A percentile compares a stretch with the other conserved stretches of the same genome.
Conservation (phyloP, 2,888 invertebrate species). For the Ophion ellenae region DNA sequence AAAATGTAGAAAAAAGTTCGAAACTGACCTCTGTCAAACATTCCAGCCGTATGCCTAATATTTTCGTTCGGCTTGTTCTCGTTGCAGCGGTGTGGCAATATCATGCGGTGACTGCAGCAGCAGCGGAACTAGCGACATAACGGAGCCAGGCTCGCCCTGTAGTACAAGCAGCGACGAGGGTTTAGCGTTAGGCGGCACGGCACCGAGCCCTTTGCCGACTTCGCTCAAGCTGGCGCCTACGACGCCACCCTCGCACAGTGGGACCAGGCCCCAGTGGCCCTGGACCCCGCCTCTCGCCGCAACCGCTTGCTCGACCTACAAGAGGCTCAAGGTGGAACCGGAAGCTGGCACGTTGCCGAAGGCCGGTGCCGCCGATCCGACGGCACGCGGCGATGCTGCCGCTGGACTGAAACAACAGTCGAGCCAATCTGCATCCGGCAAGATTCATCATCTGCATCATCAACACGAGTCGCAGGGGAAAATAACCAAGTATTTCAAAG, state of each 20-base stretch:
- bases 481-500: slow-evolving; percentile 93
- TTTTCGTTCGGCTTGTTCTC: slow-evolving; percentile 54
- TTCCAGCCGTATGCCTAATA: not conserved
- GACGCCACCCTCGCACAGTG: slow-evolving; percentile 75
- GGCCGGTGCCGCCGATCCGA: slow-evolving; percentile 79
- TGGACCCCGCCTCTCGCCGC: slow-evolving; percentile 82
- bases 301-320: slow-evolving; percentile 81
- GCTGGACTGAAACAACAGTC: slow-evolving; percentile 62
- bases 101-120: slow-evolving; percentile 87
- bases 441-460: slow-evolving; percentile 73
- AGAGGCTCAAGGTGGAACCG: slow-evolving; percentile 81
- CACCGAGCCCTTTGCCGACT: slow-evolving; percentile 78
- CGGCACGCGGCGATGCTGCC: slow-evolving; percentile 71
- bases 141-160: slow-evolving; percentile 94
- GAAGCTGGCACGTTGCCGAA: slow-evolving; percentile 80
- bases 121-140: slow-evolving; percentile 90
- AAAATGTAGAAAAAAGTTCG: too few relatives aligned
- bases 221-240: slow-evolving; percentile 79
- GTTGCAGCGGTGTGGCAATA: slow-evolving; percentile 92
- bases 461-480: slow-evolving; percentile 87
- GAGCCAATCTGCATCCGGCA: slow-evolving; percentile 64
- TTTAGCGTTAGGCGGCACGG: slow-evolving; percentile 75
- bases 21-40: not conserved
- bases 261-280: slow-evolving; percentile 82
- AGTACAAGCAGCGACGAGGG: slow-evolving; percentile 88